These are phyloP conservation scores for Osmerus mordax DNA, from an alignment of 2,113 vertebrate species.

Conservation along the genomic window DNA sequence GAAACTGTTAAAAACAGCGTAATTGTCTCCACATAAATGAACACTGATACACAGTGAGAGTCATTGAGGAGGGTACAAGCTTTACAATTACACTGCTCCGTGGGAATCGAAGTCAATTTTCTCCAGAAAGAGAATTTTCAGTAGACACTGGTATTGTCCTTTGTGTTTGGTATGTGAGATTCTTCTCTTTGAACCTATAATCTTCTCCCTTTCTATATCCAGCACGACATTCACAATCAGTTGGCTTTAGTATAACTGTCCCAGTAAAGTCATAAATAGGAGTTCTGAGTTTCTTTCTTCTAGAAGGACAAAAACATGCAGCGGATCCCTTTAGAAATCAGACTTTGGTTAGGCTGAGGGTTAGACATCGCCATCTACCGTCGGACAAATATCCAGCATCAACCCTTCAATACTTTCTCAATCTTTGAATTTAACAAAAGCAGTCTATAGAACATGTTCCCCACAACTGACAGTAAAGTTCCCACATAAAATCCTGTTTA, in stretches of 20 bases:
- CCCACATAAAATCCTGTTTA: neutral
- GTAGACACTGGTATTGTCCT: neutral
- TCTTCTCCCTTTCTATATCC: neutral
- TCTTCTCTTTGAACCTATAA: neutral
- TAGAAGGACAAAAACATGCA: conserved; percentile 1
- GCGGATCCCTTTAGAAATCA: conserved; percentile 15
- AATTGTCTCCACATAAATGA: no score
- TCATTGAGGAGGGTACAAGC: no score
- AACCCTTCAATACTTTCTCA: neutral
- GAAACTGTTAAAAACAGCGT: neutral
- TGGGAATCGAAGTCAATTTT: neutral
- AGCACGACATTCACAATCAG: neutral
- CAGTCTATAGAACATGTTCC: neutral
- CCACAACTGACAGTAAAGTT: neutral
- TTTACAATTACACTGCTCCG: neutral
- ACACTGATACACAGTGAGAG: no score
- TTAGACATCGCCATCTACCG: neutral
- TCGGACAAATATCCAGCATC: neutral
- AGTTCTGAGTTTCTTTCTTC: neutral
- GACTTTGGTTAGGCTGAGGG: conserved; percentile 21
- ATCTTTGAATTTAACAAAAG: neutral
- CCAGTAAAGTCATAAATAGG: neutral
- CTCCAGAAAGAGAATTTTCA: conserved; percentile 1
- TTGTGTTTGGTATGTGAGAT: neutral
- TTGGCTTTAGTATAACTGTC: neutral